A percentile compares a stretch with the other conserved stretches of the same genome.
phyloP scores from a whole-genome alignment of 2,113 vertebrate genomes.

The Petroica traversi region DNA sequence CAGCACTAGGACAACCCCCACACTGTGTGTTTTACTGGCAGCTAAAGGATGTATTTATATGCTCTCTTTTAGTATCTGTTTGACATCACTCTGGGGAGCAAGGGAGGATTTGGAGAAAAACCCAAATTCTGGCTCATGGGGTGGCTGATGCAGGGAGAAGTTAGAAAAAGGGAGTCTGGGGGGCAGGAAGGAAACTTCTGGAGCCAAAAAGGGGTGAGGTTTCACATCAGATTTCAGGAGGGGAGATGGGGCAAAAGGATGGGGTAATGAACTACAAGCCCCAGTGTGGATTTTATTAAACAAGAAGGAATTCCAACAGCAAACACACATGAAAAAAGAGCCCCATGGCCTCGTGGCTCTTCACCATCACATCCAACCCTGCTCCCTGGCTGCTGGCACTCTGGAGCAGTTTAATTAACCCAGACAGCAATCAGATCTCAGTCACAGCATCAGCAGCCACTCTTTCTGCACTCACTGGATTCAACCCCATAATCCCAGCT shows the following conservation, averaged over 20 bases:
- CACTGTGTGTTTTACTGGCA: not conserved
- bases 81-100: not conserved
- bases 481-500: not conserved
- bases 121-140: not conserved
- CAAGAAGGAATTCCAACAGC: not conserved
- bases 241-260: not conserved
- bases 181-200: not conserved
- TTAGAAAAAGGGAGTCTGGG: not conserved
- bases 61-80: not conserved
- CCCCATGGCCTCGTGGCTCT: not conserved
- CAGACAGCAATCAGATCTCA: not conserved
- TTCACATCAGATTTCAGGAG: not conserved
- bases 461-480: not conserved
- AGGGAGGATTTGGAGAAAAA: not conserved
- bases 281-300: not conserved
- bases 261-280: not conserved
- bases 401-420: conserved; percentile 5
- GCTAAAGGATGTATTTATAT: not conserved
- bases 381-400: not conserved
- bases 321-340: not conserved
- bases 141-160: not conserved
- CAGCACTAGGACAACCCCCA: not conserved
- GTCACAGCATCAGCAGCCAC: not conserved
- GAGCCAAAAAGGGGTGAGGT: not conserved
- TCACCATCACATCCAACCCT: not conserved